These are phyloP conservation scores for Coleophora deauratella DNA, from an alignment of 2,888 invertebrate genomes.

Conservation along the genomic window DNA sequence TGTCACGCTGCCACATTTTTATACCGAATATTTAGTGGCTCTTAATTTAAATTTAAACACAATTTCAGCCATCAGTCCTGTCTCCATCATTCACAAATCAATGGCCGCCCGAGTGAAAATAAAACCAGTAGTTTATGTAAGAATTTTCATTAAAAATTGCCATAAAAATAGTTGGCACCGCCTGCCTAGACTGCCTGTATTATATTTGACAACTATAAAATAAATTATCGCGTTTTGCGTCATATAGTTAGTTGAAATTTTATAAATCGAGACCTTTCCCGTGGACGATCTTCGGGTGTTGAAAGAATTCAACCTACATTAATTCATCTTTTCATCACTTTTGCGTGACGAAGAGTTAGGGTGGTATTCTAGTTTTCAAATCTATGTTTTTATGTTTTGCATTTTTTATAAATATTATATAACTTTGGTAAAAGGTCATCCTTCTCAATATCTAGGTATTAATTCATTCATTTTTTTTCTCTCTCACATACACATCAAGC, in stretches of 20 bases:
- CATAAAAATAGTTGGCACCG: constrained; percentile 56
- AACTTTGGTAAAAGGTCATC: too few species aligned
- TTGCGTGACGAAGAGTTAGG: too few species aligned
- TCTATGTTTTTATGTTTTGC: too few species aligned
- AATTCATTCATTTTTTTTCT: too few species aligned
- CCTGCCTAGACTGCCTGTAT: constrained; percentile 9
- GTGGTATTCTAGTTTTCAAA: too few species aligned
- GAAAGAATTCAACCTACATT: too few species aligned
- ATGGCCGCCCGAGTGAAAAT: constrained; percentile 11
- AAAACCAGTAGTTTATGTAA: constrained; percentile 33
- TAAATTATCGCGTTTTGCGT: constrained; percentile 7
- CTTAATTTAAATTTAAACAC: constrained; percentile 3
- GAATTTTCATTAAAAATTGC: constrained; percentile 33
- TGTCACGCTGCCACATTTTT: too few species aligned
- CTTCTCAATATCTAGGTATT: too few species aligned
- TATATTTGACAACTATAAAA: constrained; percentile 10
- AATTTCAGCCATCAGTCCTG: constrained; percentile 4
- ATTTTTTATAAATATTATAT: too few species aligned
- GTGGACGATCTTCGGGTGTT: constrained; percentile 3
- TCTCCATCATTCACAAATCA: constrained; percentile 9
- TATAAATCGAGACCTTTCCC: constrained; percentile 20
- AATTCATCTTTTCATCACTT: too few species aligned
- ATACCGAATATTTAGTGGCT: too few species aligned
- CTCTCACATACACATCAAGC: too few species aligned
- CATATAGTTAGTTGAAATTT: constrained; percentile 11